Conservation (phyloP, 2,888 invertebrate genomes). For the Leptopterna dolabrata region DNA sequence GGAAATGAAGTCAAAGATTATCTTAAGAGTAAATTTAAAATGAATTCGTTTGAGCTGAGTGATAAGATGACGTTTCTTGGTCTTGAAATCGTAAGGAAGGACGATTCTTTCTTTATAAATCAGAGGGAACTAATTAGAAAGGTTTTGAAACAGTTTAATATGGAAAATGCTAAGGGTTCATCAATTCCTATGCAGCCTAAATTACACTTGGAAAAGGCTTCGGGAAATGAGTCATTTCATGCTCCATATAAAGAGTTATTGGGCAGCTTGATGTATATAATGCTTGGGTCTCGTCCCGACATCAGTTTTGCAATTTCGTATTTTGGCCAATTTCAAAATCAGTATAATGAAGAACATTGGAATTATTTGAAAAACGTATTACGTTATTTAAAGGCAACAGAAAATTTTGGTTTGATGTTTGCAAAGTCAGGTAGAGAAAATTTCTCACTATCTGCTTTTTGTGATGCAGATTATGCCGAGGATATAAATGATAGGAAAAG, state of each 20-base stretch:
- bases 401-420: too few species aligned
- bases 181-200: conserved; percentile 28
- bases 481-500: conserved; percentile 16
- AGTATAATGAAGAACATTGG: conserved; percentile 32
- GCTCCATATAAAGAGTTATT: too few species aligned
- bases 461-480: conserved; percentile 21
- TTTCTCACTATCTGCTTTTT: background rate
- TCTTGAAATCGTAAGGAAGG: too few species aligned
- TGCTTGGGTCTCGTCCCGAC: conserved; percentile 27
- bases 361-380: too few species aligned
- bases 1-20: background rate
- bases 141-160: too few species aligned
- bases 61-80: too few species aligned
- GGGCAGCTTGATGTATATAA: conserved; percentile 47
- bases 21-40: background rate
- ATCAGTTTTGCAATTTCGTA: conserved; percentile 6
- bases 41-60: too few species aligned
- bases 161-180: background rate
- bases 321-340: conserved; percentile 49
- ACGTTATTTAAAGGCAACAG: too few species aligned
- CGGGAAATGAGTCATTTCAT: background rate
- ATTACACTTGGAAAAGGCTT: background rate
- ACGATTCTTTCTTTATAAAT: background rate
- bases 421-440: background rate
- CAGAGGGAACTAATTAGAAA: conserved; percentile 15